Conservation (phyloP, 2,797 vertebrate species). For the Poeciliopsis paucimaculata region DNA sequence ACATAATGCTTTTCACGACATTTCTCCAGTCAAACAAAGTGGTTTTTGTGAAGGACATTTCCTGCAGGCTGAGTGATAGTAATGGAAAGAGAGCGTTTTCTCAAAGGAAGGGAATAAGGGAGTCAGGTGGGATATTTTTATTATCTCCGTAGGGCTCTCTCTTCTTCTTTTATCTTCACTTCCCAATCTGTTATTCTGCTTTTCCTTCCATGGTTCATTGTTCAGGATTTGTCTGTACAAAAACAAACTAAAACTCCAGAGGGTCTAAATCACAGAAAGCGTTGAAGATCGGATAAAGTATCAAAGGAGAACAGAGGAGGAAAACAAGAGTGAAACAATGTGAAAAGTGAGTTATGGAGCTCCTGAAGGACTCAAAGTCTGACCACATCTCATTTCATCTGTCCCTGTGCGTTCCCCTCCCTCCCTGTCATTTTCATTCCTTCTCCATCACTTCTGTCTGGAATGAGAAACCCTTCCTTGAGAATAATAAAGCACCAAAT, state of each 20-base stretch:
- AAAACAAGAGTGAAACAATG: conserved; percentile 3
- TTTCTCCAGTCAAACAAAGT: conserved; percentile 24
- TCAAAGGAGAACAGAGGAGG: conserved; percentile 27
- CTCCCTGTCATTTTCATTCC: conserved; percentile 41
- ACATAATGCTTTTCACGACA: conserved; percentile 23
- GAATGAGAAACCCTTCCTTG: conserved; percentile 61
- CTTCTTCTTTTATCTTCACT: conserved; percentile 62
- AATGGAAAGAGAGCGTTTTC: conserved; percentile 45
- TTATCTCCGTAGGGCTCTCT: conserved; percentile 60
- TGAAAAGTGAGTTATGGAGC: conserved; percentile 21
- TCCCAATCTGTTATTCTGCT: conserved; percentile 62
- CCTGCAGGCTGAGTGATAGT: conserved; percentile 40
- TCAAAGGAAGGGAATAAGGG: conserved; percentile 43
- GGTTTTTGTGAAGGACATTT: conserved; percentile 38
- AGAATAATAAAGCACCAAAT: conserved; percentile 66
- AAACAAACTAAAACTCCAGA: conserved; percentile 63
- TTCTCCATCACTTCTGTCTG: conserved; percentile 54
- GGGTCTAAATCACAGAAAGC: conserved; percentile 47
- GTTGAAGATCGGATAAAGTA: conserved; percentile 26
- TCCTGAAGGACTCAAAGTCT: conserved; percentile 28
- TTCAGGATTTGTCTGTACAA: conserved; percentile 55
- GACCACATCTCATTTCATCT: conserved; percentile 41
- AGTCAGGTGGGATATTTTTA: conserved; percentile 70
- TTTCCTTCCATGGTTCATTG: conserved; percentile 52
- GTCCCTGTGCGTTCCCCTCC: conserved; percentile 38